Percentiles rank a stretch among this genome's conserved stretches.
Evolutionary conservation across 2,888 invertebrate genomes (phyloP).

Genomic region (Ectropis crepuscularia): DNA sequence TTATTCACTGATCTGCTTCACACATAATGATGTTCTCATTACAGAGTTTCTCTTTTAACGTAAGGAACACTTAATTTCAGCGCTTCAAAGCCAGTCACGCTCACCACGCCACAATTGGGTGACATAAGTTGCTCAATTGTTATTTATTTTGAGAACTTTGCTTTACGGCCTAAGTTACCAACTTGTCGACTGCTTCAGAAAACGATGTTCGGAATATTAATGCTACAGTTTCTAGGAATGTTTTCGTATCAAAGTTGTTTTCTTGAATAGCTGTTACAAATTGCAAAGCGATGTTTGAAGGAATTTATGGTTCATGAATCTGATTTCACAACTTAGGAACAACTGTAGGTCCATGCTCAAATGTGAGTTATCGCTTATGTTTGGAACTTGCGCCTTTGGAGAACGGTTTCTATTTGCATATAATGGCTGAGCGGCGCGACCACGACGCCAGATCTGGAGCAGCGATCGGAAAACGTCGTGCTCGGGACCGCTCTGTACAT

Average conservation of each 20-base stretch:
- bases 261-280: conserved; percentile 39
- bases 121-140: conserved; percentile 67
- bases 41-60: conserved; percentile 23
- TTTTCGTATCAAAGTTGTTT: conserved; percentile 28
- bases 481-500: conserved; percentile 61
- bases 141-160: conserved; percentile 63
- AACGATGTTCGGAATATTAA: conserved; percentile 35
- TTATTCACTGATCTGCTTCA: conserved; percentile 31
- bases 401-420: conserved; percentile 73
- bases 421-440: conserved; percentile 71
- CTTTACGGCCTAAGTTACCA: conserved; percentile 53
- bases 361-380: conserved; percentile 58
- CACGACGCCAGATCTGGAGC: conserved; percentile 76
- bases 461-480: conserved; percentile 64
- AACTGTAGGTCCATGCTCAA: conserved; percentile 45
- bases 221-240: conserved; percentile 30
- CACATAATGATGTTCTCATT: conserved; percentile 36
- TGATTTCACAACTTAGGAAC: conserved; percentile 40
- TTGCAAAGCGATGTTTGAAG: conserved; percentile 34
- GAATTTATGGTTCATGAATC: conserved; percentile 39
- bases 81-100: conserved; percentile 52
- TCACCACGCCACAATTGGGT: conserved; percentile 58
- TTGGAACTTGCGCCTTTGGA: conserved; percentile 58
- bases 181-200: conserved; percentile 27
- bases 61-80: conserved; percentile 51